These are phyloP conservation scores for Dendrocincla fuliginosa DNA, from an alignment of 2,797 vertebrate species.

Conservation along the genomic window DNA sequence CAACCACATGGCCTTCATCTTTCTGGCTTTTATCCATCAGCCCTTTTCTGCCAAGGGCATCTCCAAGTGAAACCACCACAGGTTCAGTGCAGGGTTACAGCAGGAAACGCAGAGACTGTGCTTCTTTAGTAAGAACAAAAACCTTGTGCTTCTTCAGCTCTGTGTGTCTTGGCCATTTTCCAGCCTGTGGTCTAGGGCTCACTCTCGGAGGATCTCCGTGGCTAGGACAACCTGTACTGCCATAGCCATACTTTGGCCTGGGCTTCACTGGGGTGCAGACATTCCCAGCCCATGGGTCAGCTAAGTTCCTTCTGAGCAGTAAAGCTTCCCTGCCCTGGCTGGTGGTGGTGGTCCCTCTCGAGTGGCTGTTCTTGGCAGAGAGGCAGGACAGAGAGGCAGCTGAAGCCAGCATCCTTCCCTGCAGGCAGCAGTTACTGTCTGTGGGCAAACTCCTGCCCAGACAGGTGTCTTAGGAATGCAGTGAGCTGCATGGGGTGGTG, in stretches of 20 bases:
- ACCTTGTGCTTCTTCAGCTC: background rate
- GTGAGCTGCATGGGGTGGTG: background rate
- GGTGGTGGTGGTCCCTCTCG: background rate
- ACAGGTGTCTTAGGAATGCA: fast-evolving
- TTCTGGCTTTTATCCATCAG: background rate
- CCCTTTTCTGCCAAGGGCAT: background rate
- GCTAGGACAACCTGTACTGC: background rate
- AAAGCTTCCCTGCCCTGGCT: background rate
- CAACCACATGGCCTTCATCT: background rate
- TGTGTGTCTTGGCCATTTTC: background rate
- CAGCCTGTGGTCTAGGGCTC: background rate
- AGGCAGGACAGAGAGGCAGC: background rate
- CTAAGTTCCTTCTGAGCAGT: background rate
- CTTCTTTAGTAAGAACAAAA: background rate
- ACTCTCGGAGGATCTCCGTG: background rate
- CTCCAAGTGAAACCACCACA: background rate
- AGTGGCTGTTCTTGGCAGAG: background rate
- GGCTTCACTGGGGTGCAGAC: background rate
- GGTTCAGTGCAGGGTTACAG: background rate
- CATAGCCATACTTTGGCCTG: background rate
- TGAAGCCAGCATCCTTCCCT: background rate
- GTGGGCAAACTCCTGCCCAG: background rate
- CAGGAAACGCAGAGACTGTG: background rate
- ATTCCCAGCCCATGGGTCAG: fast-evolving
- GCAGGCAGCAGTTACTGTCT: background rate